These are phyloP conservation scores for Schlechtendalia chinensis DNA, from an alignment of 1,140 invertebrate species.

Conservation along the genomic window DNA sequence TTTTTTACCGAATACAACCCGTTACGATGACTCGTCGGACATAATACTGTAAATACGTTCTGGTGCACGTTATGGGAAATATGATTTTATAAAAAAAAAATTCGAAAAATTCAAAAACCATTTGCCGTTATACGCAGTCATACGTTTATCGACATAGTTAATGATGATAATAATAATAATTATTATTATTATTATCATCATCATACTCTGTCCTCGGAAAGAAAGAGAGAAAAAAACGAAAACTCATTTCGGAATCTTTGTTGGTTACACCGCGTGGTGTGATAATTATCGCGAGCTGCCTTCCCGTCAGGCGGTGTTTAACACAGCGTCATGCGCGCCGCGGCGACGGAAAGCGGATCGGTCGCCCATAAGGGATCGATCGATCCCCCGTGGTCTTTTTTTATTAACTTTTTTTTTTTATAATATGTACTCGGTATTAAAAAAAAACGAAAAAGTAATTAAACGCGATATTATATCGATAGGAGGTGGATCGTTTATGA, in stretches of 20 bases:
- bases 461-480: not conserved
- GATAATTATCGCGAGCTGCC: slow-evolving; percentile 16
- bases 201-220: not conserved
- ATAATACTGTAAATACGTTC: too few relatives aligned
- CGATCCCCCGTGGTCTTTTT: slow-evolving; percentile 25
- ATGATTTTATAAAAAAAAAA: too few relatives aligned
- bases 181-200: not conserved
- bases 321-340: not conserved
- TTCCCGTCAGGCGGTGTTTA: not conserved
- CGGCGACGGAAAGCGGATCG: not conserved
- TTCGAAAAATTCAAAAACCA: too few relatives aligned
- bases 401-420: slow-evolving; percentile 17
- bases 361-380: slow-evolving; percentile 27
- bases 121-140: too few relatives aligned
- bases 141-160: too few relatives aligned
- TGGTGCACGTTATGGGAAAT: too few relatives aligned
- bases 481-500: slow-evolving; percentile 19
- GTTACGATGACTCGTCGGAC: too few relatives aligned
- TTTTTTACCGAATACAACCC: too few relatives aligned
- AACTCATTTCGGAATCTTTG: slow-evolving; percentile 31
- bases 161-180: too few relatives aligned
- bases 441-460: slow-evolving; percentile 34
- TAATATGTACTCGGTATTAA: not conserved
- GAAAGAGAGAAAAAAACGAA: slow-evolving; percentile 11
- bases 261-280: not conserved